Evolutionary conservation across 2,797 vertebrate genomes (phyloP), one percentile per base, ranked within the genome.

Genomic region (Labeo calbasu): DNA sequence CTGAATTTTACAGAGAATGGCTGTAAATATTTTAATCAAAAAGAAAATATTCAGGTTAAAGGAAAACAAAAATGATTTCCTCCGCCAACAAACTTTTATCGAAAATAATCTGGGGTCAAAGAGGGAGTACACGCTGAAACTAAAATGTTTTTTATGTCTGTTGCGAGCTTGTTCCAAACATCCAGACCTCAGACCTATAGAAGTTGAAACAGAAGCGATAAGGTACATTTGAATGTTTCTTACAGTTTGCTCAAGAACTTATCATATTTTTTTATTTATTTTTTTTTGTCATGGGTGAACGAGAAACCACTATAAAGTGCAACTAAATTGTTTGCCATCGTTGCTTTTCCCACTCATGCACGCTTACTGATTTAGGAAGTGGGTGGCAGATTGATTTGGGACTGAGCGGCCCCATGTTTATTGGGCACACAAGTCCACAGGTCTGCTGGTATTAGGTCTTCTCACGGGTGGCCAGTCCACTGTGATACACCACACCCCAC

Each of bases 401-500:
- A 86, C 82, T 73, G 82, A 69, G 79, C 85, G 87, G 85, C 81
- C 88, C 66, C 81, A 55, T 79, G 83, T 89, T 91, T 91, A 90
- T 87, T 87, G 85, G 84, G 82, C 83, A 81, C 85, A 84, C 84
- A 77, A 70, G 84, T 85, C 84, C 75, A 10, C 50, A 15, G 79
- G 81, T 86, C 88, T 87, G 82, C 82, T 81, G 79, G 82, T 72
- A 70, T 53, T 46, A 86, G 70, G 85, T 71, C 81, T 77, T 88
- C 88, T 91, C 84, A 53, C 40, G 89, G 90, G 90, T 91, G 90
- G 90, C 85, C 90, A 81, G 79, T 79, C 68, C 84, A 80, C 68
- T 83, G 79, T 79, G 84, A 83, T 86, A 85, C 87, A 88, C 82
- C 84, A 79, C 88, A 86, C 86, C 87, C 88, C 86, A 78, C 82